These are phyloP conservation scores for Pedicia rivosa DNA, from an alignment of 2,888 invertebrate species.

Conservation along the genomic window DNA sequence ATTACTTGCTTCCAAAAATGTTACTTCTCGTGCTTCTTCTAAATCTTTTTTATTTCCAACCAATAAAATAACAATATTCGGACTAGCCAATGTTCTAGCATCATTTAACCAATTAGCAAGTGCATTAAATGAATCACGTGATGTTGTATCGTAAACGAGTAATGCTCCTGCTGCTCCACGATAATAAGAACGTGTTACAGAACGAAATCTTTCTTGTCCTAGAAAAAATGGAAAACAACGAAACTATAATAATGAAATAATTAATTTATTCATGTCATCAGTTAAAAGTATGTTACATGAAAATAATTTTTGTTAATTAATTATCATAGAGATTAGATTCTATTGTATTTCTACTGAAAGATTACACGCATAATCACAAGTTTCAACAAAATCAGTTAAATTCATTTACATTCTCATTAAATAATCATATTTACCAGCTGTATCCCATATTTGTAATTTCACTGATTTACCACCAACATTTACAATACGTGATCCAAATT, in stretches of 20 bases:
- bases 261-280: too few species aligned
- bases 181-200: constrained; percentile 62
- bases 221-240: too few species aligned
- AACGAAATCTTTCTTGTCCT: constrained; percentile 33
- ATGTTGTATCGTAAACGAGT: constrained; percentile 78
- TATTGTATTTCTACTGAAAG: too few species aligned
- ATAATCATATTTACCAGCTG: too few species aligned
- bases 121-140: constrained; percentile 85
- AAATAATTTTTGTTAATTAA: too few species aligned
- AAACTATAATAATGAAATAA: too few species aligned
- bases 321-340: too few species aligned
- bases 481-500: constrained; percentile 74
- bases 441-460: constrained; percentile 69
- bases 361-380: too few species aligned
- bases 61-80: constrained; percentile 63
- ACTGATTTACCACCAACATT: constrained; percentile 69
- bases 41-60: constrained; percentile 74
- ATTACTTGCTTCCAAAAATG: constrained; percentile 64
- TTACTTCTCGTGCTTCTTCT: constrained; percentile 65
- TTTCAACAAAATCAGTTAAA: too few species aligned
- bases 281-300: too few species aligned
- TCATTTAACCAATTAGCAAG: constrained; percentile 74
- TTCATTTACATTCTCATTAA: too few species aligned
- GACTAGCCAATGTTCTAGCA: constrained; percentile 63
- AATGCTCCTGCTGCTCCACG: constrained; percentile 84